Evolutionary conservation across 2,113 vertebrate genomes (phyloP).

Genomic region (Halcyon senegalensis): DNA sequence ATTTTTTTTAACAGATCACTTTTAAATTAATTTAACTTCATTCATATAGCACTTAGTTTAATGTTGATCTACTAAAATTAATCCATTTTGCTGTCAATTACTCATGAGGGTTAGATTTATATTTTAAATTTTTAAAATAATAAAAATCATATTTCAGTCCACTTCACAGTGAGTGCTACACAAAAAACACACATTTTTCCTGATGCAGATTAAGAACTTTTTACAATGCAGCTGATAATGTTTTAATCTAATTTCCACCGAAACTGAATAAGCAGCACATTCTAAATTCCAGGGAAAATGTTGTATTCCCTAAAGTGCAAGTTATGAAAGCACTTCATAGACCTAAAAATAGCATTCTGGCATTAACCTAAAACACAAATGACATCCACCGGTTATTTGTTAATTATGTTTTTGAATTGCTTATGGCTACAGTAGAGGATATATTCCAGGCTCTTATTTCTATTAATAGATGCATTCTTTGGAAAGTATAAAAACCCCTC

Average conservation of each 20-base stretch:
- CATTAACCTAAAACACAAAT: slow-evolving; percentile 16
- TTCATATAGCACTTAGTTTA: neutral
- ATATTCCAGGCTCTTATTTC: slow-evolving; percentile 55
- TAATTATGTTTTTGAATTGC: slow-evolving; percentile 56
- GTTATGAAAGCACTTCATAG: neutral
- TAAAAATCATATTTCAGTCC: neutral
- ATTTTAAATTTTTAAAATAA: neutral
- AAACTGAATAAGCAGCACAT: neutral
- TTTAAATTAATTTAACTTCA: neutral
- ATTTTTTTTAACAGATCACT: neutral
- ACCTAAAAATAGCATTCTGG: slow-evolving; percentile 10
- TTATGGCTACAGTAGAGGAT: slow-evolving; percentile 33
- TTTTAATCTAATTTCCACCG: neutral
- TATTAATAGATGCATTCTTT: slow-evolving; percentile 61
- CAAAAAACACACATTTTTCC: neutral
- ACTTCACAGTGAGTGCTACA: neutral
- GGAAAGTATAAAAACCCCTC: slow-evolving; percentile 12
- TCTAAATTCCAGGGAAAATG: neutral
- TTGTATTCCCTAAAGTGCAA: neutral
- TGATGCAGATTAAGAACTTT: neutral
- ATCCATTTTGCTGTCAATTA: neutral
- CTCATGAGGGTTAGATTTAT: neutral
- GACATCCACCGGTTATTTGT: slow-evolving; percentile 16
- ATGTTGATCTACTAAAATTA: neutral
- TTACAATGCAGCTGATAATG: neutral